Base-by-base conservation (phyloP, 2,113 vertebrate genomes). In the Phalacrocorax pelagicus region DNA sequence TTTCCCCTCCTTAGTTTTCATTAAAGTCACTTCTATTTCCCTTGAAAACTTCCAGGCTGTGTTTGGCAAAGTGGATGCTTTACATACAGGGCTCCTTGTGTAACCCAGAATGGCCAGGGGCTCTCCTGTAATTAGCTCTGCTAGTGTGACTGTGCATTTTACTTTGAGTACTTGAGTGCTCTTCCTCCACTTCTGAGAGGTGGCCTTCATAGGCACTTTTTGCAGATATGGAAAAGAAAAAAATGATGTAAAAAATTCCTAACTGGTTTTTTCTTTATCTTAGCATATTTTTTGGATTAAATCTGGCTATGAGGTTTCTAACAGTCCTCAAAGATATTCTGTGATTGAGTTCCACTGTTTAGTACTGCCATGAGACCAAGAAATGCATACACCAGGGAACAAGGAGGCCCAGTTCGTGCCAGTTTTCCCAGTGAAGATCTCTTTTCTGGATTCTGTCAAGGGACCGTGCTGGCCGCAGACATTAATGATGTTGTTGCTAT, bases 131-230 rank as follows among this genome's bases (percentile, higher is more conserved):
- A 83, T 80, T 83, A 80, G 62, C 5, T 91, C 40, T 65, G 46
- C 7, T 40, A 20, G 46, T 0, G 2, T 82, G 86, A 47, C 58
- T 57, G 12, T 52, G 75, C 54, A 80, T 82, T 80, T 86, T 88
- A 86, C 90, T 96, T 72, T 83, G 30, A 86, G 69, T 44, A 42
- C 17, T 42, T 91, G 20, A 55, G 52, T 78, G 36, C 18, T 63
- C 34, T 93, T 71, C 29, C 23, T 85, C n/a, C 40, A 30, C 14
- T 61, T 88, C 44, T 72, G 29, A 81, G 61, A 81, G 3, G 2
- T 46, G 32, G 54, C 22, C 24, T 90, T 92, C 66, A 27, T 46
- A 55, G 1, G 40, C 3, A 15, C 18, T 71, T 78, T 73, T 8
- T 70, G 44, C 22, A 36, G 20, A 59, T 32, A 52, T 0, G 1